These are phyloP conservation scores for Aix galericulata DNA, from an alignment of 2,113 vertebrate species.

Conservation along the genomic window DNA sequence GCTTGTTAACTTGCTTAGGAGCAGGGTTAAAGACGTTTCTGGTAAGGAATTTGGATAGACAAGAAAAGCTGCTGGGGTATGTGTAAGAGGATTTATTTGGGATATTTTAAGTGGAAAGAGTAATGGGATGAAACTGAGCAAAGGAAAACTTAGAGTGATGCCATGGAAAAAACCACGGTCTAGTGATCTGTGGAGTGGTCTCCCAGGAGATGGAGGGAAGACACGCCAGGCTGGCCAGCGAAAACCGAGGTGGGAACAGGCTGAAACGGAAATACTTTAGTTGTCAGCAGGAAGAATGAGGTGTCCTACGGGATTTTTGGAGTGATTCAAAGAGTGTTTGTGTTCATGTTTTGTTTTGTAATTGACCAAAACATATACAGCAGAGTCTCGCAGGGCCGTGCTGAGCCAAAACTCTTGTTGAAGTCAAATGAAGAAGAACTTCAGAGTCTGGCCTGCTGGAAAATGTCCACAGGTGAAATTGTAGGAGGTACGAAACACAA, in stretches of 20 bases:
- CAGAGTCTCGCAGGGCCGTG: neutral
- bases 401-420: conserved; percentile 13
- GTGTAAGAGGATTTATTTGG: neutral
- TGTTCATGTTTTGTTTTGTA: conserved; percentile 53
- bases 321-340: conserved; percentile 10
- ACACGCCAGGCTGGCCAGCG: neutral
- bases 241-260: neutral
- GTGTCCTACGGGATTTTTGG: neutral
- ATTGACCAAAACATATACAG: conserved; percentile 44
- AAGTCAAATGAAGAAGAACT: neutral
- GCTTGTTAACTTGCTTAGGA: conserved; percentile 13
- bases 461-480: neutral
- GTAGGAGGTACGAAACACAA: neutral
- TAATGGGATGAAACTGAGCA: conserved; percentile 33
- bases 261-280: conserved; percentile 11
- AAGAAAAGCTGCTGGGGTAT: neutral
- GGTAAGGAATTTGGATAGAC: neutral
- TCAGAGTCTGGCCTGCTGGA: neutral
- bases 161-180: neutral
- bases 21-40: neutral
- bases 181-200: neutral
- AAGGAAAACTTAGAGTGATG: conserved; percentile 15
- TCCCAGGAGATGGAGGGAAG: neutral
- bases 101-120: conserved; percentile 2
- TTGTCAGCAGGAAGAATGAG: neutral